Base-by-base conservation (phyloP, 2,888 invertebrate genomes). In the Alloplasta piceator region DNA sequence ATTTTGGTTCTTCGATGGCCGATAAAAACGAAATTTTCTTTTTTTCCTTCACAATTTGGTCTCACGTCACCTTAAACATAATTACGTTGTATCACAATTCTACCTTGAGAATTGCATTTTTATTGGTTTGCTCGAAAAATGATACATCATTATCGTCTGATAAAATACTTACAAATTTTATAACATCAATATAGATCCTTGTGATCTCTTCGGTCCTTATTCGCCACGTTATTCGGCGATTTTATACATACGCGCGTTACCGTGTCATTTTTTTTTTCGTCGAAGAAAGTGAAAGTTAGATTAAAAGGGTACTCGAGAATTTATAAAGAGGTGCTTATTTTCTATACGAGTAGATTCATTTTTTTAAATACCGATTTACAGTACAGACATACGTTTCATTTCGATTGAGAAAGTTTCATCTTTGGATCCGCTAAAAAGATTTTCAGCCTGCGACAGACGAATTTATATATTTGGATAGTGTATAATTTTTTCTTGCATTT, bases 91-190 rank as follows among this genome's bases (percentile, higher is more conserved):
- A 60, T 66, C 60, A 64, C 63, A 61, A 63, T 48, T 60, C 50
- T 61, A 64, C 36, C 39, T 60, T 52, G 16, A 72, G 41, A 36
- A 6, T 52, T 36, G 41, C 74, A 16, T 39, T 50, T 61, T 14
- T 52, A n/a, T 50, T 46, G 56, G 48, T 52, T 60, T 36, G 7
- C 12, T 61, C 38, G 48, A 52, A 7, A 12, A 52, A 5, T 12
- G 1, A 10, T 5, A 48, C 10, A 9, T 75, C 56, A 48, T 26
- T 41, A 64, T 58, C 43, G 12, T 55, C 52, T 56, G 43, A 38
- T 50, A 80, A 80, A 80, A 75, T 80, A 80, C 58, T 60, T 70
- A 70, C 43, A 63, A 80, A 75, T 68, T 58, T 75, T 14, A 14
- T 52, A 50, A 67, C 48, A 55, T 71, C 58, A 56, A 58, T 71